A percentile compares a stretch with the other conserved stretches of the same genome.
phyloP scores from a whole-genome alignment of 2,797 vertebrate genomes.

The Dromococcyx pavoninus region DNA sequence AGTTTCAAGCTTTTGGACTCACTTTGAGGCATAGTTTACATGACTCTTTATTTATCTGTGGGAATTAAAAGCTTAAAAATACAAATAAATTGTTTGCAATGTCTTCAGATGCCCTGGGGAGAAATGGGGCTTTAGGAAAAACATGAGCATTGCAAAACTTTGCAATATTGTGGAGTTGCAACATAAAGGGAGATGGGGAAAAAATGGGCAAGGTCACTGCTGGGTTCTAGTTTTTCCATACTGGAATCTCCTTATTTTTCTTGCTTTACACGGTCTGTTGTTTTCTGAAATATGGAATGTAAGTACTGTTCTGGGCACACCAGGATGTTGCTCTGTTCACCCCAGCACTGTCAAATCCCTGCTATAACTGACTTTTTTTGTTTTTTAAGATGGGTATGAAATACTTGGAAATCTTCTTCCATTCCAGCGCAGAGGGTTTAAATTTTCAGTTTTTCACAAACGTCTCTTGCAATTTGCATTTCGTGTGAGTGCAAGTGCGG shows the following conservation, averaged over 20 bases:
- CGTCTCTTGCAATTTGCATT: not conserved
- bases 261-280: not conserved
- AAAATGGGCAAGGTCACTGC: not conserved
- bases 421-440: not conserved
- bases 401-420: not conserved
- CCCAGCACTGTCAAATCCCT: accelerated
- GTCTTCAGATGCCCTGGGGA: not conserved
- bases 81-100: not conserved
- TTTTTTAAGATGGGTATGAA: not conserved
- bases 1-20: not conserved
- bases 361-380: not conserved
- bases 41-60: not conserved
- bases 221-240: not conserved
- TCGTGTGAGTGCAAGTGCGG: not conserved
- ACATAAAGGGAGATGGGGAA: not conserved
- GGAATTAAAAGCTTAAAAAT: not conserved
- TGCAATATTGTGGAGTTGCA: not conserved
- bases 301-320: not conserved
- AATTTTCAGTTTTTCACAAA: not conserved
- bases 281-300: not conserved
- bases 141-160: not conserved
- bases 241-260: not conserved
- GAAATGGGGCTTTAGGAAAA: not conserved
- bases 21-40: not conserved
- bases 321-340: not conserved